A percentile compares a stretch with the other conserved stretches of the same genome.
Conservation (phyloP, 1,140 invertebrate genomes). For the Neuroterus valhalla region DNA sequence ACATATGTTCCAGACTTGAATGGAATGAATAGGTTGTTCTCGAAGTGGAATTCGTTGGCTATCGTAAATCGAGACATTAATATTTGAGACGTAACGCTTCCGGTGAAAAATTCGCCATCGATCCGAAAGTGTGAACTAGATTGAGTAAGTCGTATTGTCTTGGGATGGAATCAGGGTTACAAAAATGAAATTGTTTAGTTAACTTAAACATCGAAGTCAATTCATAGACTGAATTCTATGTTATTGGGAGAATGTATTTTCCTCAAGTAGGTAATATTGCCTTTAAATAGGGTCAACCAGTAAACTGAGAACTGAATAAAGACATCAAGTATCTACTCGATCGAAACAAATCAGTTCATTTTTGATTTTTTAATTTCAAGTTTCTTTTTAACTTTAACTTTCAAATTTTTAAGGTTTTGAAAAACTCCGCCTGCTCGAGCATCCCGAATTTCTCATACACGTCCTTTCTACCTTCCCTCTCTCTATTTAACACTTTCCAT, state of each 20-base stretch:
- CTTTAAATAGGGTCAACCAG: not conserved
- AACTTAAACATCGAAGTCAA: conserved; percentile 1
- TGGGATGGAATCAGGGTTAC: conserved; percentile 17
- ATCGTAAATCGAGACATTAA: conserved; percentile 14
- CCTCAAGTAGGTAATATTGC: not conserved
- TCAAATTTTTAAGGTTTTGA: too few species aligned
- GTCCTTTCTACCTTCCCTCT: too few species aligned
- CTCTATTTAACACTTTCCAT: too few species aligned
- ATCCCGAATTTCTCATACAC: too few species aligned
- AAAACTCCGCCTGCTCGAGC: too few species aligned
- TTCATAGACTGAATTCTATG: conserved; percentile 1
- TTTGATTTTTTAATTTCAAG: not conserved
- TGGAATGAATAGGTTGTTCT: not conserved
- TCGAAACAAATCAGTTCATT: not conserved
- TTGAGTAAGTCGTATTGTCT: not conserved
- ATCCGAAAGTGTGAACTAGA: conserved; percentile 8
- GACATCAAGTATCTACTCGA: not conserved
- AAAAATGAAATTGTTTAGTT: conserved; percentile 17
- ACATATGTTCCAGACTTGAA: not conserved
- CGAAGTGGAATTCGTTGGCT: not conserved
- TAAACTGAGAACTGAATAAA: not conserved
- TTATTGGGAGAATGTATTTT: conserved; percentile 13
- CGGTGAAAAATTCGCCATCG: not conserved
- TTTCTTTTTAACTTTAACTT: too few species aligned
- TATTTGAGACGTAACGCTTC: not conserved